Evolutionary conservation across 2,797 vertebrate genomes (phyloP).

Genomic region (Rhabdomys pumilio): DNA sequence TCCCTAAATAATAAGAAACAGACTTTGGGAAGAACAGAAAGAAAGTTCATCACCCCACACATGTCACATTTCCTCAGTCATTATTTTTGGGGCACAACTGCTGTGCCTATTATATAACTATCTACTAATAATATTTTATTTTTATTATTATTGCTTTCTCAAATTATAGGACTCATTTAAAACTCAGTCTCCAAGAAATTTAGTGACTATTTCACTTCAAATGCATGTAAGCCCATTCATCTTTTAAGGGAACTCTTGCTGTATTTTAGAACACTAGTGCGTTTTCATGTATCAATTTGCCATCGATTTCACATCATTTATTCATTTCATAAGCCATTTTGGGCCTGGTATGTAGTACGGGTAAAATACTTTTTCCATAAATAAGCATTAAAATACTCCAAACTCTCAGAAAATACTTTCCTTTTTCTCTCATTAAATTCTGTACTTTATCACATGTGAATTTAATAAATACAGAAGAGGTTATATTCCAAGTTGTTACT

Average conservation of each 20-base stretch:
- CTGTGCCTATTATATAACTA: neutral
- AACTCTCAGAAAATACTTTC: neutral
- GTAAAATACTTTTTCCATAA: neutral
- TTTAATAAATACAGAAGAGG: neutral
- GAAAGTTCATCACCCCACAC: neutral
- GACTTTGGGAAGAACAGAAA: neutral
- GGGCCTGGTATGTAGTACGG: neutral
- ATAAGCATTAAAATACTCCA: neutral
- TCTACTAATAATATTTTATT: neutral
- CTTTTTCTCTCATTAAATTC: neutral
- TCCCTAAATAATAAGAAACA: neutral
- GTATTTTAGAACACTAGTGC: constrained; percentile 19
- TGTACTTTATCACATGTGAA: neutral
- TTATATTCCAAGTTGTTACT: neutral
- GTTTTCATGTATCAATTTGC: constrained; percentile 43
- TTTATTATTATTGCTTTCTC: neutral
- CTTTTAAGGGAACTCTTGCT: neutral
- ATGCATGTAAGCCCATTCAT: neutral
- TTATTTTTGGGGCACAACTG: neutral
- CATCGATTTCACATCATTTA: constrained; percentile 30
- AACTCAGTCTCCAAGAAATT: neutral
- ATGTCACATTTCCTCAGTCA: neutral
- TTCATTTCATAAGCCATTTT: neutral
- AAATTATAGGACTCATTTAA: neutral
- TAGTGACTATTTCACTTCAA: neutral